phyloP scores from a whole-genome alignment of 2,888 invertebrate genomes.

The Eurytoma adleriae region DNA sequence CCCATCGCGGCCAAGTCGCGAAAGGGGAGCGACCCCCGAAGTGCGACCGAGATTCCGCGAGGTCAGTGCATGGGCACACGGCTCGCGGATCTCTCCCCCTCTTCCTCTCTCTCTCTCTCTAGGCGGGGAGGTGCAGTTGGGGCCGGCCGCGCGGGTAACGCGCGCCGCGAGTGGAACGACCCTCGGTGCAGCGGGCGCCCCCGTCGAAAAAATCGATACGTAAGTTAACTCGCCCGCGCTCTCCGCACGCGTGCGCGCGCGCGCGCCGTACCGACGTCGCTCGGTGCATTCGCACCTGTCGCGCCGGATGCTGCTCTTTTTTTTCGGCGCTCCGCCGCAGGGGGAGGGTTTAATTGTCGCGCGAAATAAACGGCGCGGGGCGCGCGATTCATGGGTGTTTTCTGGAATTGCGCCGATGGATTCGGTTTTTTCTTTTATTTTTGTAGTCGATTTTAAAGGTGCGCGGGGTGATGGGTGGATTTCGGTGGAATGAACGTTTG shows the following conservation, averaged over 20 bases:
- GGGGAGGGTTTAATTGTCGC: not conserved
- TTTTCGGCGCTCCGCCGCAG: not conserved
- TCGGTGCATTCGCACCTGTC: slow-evolving; percentile 24
- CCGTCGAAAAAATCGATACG: slow-evolving; percentile 36
- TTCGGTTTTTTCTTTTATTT: too few relatives aligned
- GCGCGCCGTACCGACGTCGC: not conserved
- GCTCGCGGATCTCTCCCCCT: not conserved
- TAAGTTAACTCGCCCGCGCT: slow-evolving; percentile 24
- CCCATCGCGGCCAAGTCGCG: not conserved
- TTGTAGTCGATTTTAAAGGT: too few relatives aligned
- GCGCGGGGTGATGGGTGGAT: too few relatives aligned
- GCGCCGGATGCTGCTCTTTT: not conserved
- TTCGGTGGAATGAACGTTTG: too few relatives aligned
- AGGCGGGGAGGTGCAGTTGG: slow-evolving; percentile 14
- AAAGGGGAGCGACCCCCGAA: not conserved
- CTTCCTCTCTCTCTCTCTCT: too few relatives aligned
- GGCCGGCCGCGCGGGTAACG: slow-evolving; percentile 6
- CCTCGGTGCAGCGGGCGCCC: slow-evolving; percentile 8
- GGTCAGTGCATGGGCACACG: slow-evolving; percentile 16
- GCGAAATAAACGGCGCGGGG: not conserved
- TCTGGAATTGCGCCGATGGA: too few relatives aligned
- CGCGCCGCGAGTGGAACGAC: slow-evolving; percentile 42
- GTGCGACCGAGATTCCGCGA: not conserved
- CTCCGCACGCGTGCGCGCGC: not conserved
- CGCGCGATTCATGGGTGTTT: too few relatives aligned